These are phyloP conservation scores for Priocnemis perturbator DNA, from an alignment of 2,888 invertebrate genomes.

Conservation along the genomic window DNA sequence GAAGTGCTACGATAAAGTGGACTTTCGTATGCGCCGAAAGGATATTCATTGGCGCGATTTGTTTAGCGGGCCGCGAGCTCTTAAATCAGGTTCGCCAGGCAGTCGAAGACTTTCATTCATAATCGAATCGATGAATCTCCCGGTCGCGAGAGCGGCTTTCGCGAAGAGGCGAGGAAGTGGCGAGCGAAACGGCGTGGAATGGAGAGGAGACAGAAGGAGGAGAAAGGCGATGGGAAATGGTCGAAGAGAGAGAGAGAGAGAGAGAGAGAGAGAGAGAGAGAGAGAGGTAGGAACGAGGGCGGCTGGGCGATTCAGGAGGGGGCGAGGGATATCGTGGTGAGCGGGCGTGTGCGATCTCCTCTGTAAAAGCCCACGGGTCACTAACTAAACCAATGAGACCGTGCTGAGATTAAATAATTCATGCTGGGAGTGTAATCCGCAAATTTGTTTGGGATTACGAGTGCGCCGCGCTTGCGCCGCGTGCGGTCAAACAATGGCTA, in stretches of 20 bases:
- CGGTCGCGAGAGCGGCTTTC: conserved; percentile 1
- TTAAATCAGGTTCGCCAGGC: too few species aligned
- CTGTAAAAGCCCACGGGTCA: conserved; percentile 61
- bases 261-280: too few species aligned
- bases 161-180: conserved; percentile 17
- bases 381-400: conserved; percentile 67
- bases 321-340: conserved; percentile 47
- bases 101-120: neutral
- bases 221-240: conserved; percentile 5
- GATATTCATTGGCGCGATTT: too few species aligned
- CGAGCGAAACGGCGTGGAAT: neutral
- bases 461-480: conserved; percentile 61
- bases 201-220: conserved; percentile 7
- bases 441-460: conserved; percentile 72
- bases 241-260: neutral
- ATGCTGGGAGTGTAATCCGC: conserved; percentile 72
- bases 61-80: too few species aligned
- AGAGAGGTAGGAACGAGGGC: neutral
- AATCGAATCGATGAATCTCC: neutral
- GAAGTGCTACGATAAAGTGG: too few species aligned
- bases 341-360: conserved; percentile 60
- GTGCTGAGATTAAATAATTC: conserved; percentile 72
- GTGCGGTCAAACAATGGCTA: conserved; percentile 68
- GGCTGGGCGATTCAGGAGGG: conserved; percentile 28
- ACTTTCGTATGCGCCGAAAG: too few species aligned